A percentile compares a stretch with the other conserved stretches of the same genome.
Evolutionary conservation across 2,888 invertebrate species (phyloP).

Genomic region (Nysson spinosus): DNA sequence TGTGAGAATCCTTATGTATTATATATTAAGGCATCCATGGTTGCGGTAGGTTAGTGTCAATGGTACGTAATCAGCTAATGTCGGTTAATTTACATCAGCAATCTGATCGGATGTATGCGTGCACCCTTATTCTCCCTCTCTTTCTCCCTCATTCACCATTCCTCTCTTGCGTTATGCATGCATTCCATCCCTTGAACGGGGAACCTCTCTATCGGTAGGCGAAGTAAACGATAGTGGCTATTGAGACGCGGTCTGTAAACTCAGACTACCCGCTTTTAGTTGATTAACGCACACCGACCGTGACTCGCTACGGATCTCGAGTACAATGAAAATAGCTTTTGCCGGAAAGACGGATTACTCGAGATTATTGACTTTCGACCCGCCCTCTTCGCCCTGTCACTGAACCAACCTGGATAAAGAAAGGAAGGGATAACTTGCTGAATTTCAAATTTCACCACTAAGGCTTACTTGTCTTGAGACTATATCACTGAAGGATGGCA

Average conservation of each 20-base stretch:
- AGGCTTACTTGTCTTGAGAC: slow-evolving; percentile 10
- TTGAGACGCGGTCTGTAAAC: slow-evolving; percentile 67
- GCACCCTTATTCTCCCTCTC: slow-evolving; percentile 19
- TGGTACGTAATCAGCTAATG: slow-evolving; percentile 49
- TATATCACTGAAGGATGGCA: background rate
- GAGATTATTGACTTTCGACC: slow-evolving; percentile 67
- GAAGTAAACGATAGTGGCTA: slow-evolving; percentile 59
- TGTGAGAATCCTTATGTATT: no score
- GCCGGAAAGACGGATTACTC: slow-evolving; percentile 65
- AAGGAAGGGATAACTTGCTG: slow-evolving; percentile 40
- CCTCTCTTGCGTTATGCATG: slow-evolving; percentile 25
- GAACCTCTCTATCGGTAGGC: slow-evolving; percentile 56
- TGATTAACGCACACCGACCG: slow-evolving; percentile 68
- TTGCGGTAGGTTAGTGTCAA: slow-evolving; percentile 7
- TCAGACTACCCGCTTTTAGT: slow-evolving; percentile 71
- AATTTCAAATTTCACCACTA: slow-evolving; percentile 29
- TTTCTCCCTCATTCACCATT: no score
- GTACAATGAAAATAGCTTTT: slow-evolving; percentile 66
- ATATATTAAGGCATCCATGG: no score
- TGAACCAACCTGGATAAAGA: slow-evolving; percentile 27
- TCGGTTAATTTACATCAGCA: slow-evolving; percentile 33
- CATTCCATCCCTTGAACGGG: slow-evolving; percentile 14
- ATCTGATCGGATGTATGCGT: slow-evolving; percentile 18
- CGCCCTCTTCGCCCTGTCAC: slow-evolving; percentile 29
- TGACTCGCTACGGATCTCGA: slow-evolving; percentile 55